These are phyloP conservation scores for Tapirus terrestris DNA, from an alignment of 2,113 vertebrate genomes.

Conservation along the genomic window DNA sequence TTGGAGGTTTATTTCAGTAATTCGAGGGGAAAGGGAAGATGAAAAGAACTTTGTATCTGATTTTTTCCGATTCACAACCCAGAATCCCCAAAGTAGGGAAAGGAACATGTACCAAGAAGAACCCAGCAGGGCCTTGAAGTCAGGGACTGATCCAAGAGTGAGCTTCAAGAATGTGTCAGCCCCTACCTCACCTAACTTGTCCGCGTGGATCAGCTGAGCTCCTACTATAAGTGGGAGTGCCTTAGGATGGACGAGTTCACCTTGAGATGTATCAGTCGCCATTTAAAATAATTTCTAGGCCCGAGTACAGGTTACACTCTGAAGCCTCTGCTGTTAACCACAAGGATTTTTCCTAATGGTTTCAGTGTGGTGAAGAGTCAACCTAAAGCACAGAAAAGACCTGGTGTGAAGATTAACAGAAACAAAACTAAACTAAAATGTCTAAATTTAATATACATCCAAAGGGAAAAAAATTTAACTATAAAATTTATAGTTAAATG, in stretches of 20 bases:
- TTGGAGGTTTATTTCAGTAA: constrained; percentile 70
- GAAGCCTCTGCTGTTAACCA: constrained; percentile 89
- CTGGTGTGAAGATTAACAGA: constrained; percentile 87
- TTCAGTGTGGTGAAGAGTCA: constrained; percentile 89
- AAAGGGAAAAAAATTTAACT: constrained; percentile 70
- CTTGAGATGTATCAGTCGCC: constrained; percentile 89
- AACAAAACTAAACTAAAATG: constrained; percentile 80
- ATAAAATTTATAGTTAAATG: constrained; percentile 71
- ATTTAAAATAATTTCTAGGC: constrained; percentile 90
- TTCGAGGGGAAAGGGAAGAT: constrained; percentile 68
- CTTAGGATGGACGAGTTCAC: constrained; percentile 90
- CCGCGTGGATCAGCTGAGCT: constrained; percentile 89
- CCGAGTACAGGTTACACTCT: constrained; percentile 86
- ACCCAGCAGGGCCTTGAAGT: constrained; percentile 83
- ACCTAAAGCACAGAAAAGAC: constrained; percentile 91
- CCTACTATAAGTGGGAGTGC: constrained; percentile 89
- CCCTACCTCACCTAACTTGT: constrained; percentile 91
- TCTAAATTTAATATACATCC: constrained; percentile 75
- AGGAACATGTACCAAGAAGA: constrained; percentile 76
- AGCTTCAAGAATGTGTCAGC: constrained; percentile 87
- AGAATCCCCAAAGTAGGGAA: constrained; percentile 74
- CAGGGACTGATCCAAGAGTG: constrained; percentile 87
- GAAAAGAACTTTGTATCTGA: constrained; percentile 66
- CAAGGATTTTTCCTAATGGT: constrained; percentile 89
- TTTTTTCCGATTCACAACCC: constrained; percentile 60